Conservation (phyloP, 2,888 invertebrate species). For the Panopea generosa region DNA sequence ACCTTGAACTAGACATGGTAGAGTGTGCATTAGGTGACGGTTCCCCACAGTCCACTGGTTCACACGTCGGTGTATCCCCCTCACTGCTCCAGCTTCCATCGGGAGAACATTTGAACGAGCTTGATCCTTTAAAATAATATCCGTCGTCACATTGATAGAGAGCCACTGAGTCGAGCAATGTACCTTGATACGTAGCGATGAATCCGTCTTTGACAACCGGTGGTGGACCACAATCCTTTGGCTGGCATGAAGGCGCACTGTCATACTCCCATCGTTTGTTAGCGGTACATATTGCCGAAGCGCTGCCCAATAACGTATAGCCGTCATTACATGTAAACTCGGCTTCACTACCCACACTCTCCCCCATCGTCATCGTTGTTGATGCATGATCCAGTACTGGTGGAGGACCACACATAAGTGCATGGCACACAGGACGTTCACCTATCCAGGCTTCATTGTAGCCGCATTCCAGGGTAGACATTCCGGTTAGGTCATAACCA, state of each 20-base stretch:
- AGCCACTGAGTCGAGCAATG: slow-evolving; percentile 74
- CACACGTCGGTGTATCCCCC: slow-evolving; percentile 75
- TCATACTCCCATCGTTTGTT: slow-evolving; percentile 65
- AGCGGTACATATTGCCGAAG: slow-evolving; percentile 58
- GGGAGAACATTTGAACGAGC: slow-evolving; percentile 67
- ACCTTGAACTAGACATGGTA: not conserved
- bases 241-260: slow-evolving; percentile 54
- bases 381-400: slow-evolving; percentile 58
- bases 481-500: slow-evolving; percentile 80
- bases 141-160: slow-evolving; percentile 78
- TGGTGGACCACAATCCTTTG: slow-evolving; percentile 72
- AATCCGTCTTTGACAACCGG: slow-evolving; percentile 83
- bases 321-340: slow-evolving; percentile 72
- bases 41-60: slow-evolving; percentile 71
- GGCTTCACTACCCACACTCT: slow-evolving; percentile 58
- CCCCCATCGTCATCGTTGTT: slow-evolving; percentile 46
- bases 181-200: slow-evolving; percentile 85
- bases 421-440: slow-evolving; percentile 78
- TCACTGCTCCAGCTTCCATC: slow-evolving; percentile 77
- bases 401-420: slow-evolving; percentile 72
- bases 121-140: slow-evolving; percentile 66
- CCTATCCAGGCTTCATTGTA: slow-evolving; percentile 80
- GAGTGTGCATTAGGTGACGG: slow-evolving; percentile 44
- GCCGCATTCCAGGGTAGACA: slow-evolving; percentile 72
- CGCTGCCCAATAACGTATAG: slow-evolving; percentile 64